Base-by-base conservation (phyloP, 1,140 invertebrate genomes). In the Scaptomyza montana region DNA sequence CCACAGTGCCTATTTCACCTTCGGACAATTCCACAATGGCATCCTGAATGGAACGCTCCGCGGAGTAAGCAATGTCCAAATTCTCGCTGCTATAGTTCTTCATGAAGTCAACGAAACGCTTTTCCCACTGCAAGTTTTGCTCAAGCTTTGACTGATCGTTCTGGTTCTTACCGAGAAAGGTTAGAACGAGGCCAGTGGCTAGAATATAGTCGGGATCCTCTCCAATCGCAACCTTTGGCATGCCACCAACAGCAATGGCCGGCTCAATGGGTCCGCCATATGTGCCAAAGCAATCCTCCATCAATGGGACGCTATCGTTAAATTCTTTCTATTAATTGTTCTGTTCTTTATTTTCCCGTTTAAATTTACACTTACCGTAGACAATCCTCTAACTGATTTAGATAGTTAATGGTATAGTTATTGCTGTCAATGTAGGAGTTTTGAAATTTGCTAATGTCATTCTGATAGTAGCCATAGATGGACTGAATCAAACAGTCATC, bases 21-120 rank as follows among this genome's bases (percentile, higher is more conserved):
- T 94, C 92, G 33, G 97, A 98, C 53, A 97, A 94, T 72, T 97
- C 92, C 50, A 95, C 93, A 10, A 99, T 93, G 92, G 98, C 98
- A 92, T 99, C 98, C 92, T 98, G 94, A 49, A 98, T 96, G 2
- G 97, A 98, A 62, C 96, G 93, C 92, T 98, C 97, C 0, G 97
- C 94, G n/a, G 93, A 94, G 90, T 94, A 98, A 13, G 96, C 94
- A 9, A 98, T 94, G 21, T 95, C 94, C 91, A 98, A 94, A 50
- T 93, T 94, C 9, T 94, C 92, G 28, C 95, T 94, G 75, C 93
- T 94, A 92, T 95, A 98, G 61, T 96, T 92, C 87, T 96, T 94
- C 93, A 99, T 93, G 71, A 97, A 96, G 50, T 95, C 93, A 1
- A 99, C 92, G 86, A 96, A 98, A 80, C 93, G 93, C 74, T 93